These are phyloP conservation scores for Mamestra brassicae DNA, from an alignment of 2,888 invertebrate species.

Conservation along the genomic window DNA sequence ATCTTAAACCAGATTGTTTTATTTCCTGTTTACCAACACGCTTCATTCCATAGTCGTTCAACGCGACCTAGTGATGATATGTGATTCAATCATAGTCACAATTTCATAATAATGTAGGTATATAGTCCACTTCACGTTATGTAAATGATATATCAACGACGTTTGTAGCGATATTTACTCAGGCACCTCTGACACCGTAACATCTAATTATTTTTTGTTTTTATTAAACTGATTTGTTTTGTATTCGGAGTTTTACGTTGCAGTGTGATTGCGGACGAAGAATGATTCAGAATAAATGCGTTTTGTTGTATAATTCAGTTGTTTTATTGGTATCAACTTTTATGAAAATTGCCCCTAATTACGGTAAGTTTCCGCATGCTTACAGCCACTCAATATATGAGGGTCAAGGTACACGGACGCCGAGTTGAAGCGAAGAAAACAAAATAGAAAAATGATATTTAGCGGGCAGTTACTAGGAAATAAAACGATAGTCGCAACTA, in stretches of 20 bases:
- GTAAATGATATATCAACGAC: conserved; percentile 39
- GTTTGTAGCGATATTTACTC: conserved; percentile 45
- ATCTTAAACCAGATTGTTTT: conserved; percentile 23
- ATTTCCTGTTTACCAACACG: conserved; percentile 13
- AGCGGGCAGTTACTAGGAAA: no score
- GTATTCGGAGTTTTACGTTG: conserved; percentile 64
- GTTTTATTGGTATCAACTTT: conserved; percentile 31
- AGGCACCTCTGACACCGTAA: conserved; percentile 45
- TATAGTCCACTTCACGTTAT: conserved; percentile 29
- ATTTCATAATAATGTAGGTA: conserved; percentile 50
- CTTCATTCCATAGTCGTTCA: conserved; percentile 52
- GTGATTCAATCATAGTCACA: conserved; percentile 36
- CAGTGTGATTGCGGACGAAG: conserved; percentile 59
- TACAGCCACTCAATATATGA: not conserved
- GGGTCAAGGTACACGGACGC: no score
- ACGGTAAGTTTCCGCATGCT: not conserved
- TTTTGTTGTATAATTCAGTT: conserved; percentile 62
- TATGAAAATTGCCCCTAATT: not conserved
- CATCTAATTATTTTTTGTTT: conserved; percentile 48
- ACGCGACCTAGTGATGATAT: conserved; percentile 32
- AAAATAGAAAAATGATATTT: no score
- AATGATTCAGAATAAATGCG: conserved; percentile 69
- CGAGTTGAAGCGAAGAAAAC: no score
- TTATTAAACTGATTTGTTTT: conserved; percentile 59
- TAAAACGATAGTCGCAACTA: no score